Base-by-base conservation (phyloP, 2,113 vertebrate species). In the Columba livia region DNA sequence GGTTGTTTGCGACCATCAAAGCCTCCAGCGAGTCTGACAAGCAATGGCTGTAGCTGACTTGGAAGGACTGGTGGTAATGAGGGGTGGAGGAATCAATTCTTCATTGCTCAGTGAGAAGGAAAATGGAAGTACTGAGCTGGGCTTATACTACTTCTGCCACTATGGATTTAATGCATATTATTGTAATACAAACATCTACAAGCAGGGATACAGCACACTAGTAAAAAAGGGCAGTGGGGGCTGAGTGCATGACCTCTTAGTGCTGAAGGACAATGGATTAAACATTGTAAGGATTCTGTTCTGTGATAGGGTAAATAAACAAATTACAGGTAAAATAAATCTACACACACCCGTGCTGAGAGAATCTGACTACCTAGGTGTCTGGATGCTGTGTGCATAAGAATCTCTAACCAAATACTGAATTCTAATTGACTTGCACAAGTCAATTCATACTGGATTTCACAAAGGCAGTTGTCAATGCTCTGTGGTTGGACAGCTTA, bases 381-480 rank as follows among this genome's bases (percentile, higher is more conserved):
- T 65, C 72, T 72, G 73, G 58, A 61, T 85, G 73, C 72, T 80
- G 85, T 92, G 66, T 88, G 90, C 44, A 17, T 82, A 87, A 88
- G 78, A 90, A 94, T 89, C 79, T 92, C 84, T 90, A 90, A 58
- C 85, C 88, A 97, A 97, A 96, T 88, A 93, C 26, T 57, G 77
- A 88, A 97, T 95, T 94, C 92, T 96, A 91, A 97, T 94, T 94
- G 95, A 96, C 94, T 96, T 94, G 90, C 86, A 69, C 58, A 79
- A 97, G 92, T 97, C 94, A 94, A 60, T 97, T 96, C 89, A 89
- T 92, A 94, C 79, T 89, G 96, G 89, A 95, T 97, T 97, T 97
- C 92, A 94, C 89, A 90, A 94, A 96, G 65, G 69, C 89, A 87
- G 79, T 77, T 93, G 79, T 95, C 95, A 96, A 78, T 96, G 92